Base-by-base conservation (phyloP, 1,140 invertebrate genomes). In the Halyomorpha halys region DNA sequence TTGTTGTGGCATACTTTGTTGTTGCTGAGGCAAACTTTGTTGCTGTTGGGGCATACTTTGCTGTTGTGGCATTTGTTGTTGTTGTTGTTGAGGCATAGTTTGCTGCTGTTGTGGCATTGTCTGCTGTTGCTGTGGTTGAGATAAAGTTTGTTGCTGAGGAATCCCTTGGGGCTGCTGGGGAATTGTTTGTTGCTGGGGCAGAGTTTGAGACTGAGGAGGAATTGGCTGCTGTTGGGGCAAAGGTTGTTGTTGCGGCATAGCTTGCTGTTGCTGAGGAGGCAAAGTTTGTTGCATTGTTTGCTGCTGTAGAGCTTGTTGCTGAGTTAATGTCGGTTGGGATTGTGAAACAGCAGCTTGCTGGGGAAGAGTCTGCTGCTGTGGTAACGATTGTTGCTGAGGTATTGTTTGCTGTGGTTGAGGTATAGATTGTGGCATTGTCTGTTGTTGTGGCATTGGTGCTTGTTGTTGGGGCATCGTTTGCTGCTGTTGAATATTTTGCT, bases 161-260 rank as follows among this genome's bases (percentile, higher is more conserved):
- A 75, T 75, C 70, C 74, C 76, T 67, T 77, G 78, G 73, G 76
- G 77, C 67, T 78, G 78, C 68, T 77, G 71, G 63, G 64, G 76
- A 44, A 74, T 76, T 73, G 76, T 76, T 71, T 75, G 76, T 59
- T 63, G 66, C 53, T 51, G 62, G 19, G 53, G 53, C 15, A 56
- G 2, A 23, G 53, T 39, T 39, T 51, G 60, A 39, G 34, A 39
- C 13, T 39, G 34, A 11, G 34, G 34, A 39, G 34, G 34, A 39
- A 39, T 39, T 13, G 34, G 11, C 18, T 56, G 23, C 15, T 21
- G 53, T 15, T 56, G 53, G 1, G 18, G 68, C 68, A 76, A 76
- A 69, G 77, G 76, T 44, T 73, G 53, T 15, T 23, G 19, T 25
- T 56, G 53, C 11, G 9, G 53, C 19, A 56, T 56, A 56, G 21